Evolutionary conservation across 1,140 invertebrate species (phyloP).

Genomic region (Drosophila pseudoananassae): DNA sequence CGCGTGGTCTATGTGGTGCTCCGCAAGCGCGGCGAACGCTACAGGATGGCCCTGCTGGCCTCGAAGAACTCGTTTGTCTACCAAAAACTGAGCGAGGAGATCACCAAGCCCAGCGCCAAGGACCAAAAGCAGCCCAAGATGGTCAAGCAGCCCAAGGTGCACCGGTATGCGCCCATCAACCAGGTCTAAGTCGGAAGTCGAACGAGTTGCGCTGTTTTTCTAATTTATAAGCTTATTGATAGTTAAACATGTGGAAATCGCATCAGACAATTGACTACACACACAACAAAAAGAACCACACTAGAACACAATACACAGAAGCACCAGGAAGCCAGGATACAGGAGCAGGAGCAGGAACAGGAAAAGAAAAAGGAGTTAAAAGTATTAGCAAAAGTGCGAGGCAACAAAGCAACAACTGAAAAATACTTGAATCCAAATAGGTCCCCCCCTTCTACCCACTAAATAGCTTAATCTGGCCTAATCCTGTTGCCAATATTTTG

Average conservation of each 20-base stretch:
- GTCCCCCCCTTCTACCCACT: constrained; percentile 10
- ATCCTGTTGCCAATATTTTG: constrained; percentile 18
- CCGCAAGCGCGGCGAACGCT: constrained; percentile 85
- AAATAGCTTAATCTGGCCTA: constrained; percentile 64
- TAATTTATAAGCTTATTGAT: constrained; percentile 80
- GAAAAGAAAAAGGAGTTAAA: constrained; percentile 30
- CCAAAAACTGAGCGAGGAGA: constrained; percentile 86
- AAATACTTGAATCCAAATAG: constrained; percentile 56
- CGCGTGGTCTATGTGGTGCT: constrained; percentile 85
- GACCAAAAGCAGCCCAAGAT: constrained; percentile 86
- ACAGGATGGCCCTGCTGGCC: constrained; percentile 85
- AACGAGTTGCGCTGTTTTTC: constrained; percentile 78
- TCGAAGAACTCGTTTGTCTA: constrained; percentile 85
- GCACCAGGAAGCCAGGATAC: constrained; percentile 26
- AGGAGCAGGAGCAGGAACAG: constrained; percentile 18
- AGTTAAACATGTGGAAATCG: constrained; percentile 60
- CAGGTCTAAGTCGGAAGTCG: constrained; percentile 76
- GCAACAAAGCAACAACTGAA: constrained; percentile 54
- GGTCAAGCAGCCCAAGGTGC: constrained; percentile 85
- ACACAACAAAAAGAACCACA: constrained; percentile 10
- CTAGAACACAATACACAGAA: constrained; percentile 16
- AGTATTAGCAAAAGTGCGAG: constrained; percentile 67
- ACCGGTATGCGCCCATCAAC: constrained; percentile 85
- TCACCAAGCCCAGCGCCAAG: constrained; percentile 80
- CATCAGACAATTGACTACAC: constrained; percentile 45